Percentiles rank a stretch among this genome's conserved stretches.
Conservation (phyloP, 2,113 vertebrate genomes). For the Trinectes maculatus region DNA sequence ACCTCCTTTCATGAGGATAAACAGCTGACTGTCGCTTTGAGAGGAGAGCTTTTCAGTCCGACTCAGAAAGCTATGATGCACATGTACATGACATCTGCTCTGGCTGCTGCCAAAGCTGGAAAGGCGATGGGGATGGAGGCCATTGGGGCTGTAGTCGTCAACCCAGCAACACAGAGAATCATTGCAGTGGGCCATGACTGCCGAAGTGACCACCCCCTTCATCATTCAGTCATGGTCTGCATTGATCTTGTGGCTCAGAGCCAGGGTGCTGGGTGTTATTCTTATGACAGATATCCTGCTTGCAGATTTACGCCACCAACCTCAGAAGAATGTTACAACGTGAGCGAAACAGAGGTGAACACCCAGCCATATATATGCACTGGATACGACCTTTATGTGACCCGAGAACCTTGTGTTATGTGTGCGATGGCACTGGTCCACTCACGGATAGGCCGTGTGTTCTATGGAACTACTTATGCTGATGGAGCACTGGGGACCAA, state of each 20-base stretch:
- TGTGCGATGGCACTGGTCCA: conserved; percentile 92
- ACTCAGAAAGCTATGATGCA: conserved; percentile 80
- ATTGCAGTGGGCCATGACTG: conserved; percentile 86
- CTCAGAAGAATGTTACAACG: background rate
- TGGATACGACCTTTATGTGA: conserved; percentile 88
- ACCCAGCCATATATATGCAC: conserved; percentile 87
- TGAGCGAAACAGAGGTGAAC: background rate
- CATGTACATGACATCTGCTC: conserved; percentile 81
- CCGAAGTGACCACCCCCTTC: conserved; percentile 72
- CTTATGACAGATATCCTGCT: conserved; percentile 64
- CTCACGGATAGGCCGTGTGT: conserved; percentile 86
- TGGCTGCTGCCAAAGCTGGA: conserved; percentile 78
- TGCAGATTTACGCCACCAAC: conserved; percentile 60
- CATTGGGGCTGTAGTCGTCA: conserved; percentile 83
- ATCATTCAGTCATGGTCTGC: conserved; percentile 89
- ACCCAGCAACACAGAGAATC: conserved; percentile 73
- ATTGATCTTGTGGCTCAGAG: conserved; percentile 87
- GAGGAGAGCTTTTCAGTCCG: conserved; percentile 78
- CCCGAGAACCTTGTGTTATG: conserved; percentile 89
- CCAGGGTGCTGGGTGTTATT: conserved; percentile 84
- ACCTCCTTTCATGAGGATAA: conserved; percentile 89
- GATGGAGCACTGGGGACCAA: conserved; percentile 86
- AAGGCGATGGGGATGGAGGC: conserved; percentile 73
- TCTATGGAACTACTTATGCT: conserved; percentile 80
- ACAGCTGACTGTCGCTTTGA: conserved; percentile 76